These are phyloP conservation scores for Anadara kagoshimensis DNA, from an alignment of 1,140 invertebrate genomes.

Conservation along the genomic window DNA sequence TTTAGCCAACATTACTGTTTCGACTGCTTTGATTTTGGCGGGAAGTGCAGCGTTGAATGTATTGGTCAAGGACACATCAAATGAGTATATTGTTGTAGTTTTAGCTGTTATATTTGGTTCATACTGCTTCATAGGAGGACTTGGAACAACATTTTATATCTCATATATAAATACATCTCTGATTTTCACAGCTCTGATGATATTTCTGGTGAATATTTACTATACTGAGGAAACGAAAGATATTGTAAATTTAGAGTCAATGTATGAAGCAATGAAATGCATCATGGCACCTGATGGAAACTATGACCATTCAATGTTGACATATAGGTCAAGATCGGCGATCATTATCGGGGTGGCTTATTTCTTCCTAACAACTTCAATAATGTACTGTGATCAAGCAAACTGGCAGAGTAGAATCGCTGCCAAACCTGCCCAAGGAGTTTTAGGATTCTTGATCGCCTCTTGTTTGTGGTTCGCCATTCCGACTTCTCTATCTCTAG, in stretches of 20 bases:
- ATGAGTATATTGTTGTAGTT: conserved; percentile 58
- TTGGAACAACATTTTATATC: conserved; percentile 73
- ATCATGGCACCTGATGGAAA: conserved; percentile 36
- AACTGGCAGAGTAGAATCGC: conserved; percentile 58
- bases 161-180: conserved; percentile 73
- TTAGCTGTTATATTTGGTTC: conserved; percentile 63
- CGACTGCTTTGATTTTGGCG: conserved; percentile 52
- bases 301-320: conserved; percentile 38
- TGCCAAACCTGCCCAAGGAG: conserved; percentile 53
- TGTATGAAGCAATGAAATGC: conserved; percentile 59
- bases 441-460: conserved; percentile 57
- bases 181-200: conserved; percentile 64
- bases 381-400: conserved; percentile 63
- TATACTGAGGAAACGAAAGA: conserved; percentile 32
- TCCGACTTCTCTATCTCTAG: conserved; percentile 55
- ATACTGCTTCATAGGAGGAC: conserved; percentile 72
- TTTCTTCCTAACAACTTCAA: conserved; percentile 54
- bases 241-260: conserved; percentile 35
- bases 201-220: conserved; percentile 47
- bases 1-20: conserved; percentile 67
- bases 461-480: conserved; percentile 64
- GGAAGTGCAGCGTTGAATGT: conserved; percentile 53
- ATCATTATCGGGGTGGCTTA: conserved; percentile 43
- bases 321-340: conserved; percentile 35
- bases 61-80: conserved; percentile 53